Evolutionary conservation across 2,797 vertebrate species (phyloP), one percentile per base, ranked within the genome.

Genomic region (Manis javanica): DNA sequence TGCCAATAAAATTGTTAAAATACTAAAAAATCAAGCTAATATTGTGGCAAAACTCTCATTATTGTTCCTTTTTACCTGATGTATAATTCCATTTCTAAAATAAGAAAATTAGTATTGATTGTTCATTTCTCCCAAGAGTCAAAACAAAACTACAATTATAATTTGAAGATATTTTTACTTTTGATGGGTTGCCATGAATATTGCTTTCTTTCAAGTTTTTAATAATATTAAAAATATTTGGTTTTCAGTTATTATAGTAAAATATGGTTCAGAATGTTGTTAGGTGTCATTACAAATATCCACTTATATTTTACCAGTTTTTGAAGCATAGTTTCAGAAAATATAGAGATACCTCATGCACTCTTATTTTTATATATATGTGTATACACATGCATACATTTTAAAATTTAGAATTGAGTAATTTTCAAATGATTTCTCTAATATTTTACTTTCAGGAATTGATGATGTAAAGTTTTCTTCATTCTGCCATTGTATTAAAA

Each of bases 1-100:
- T 90, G 21, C n/a, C n/a, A 87, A 37, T 93, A 95, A 85, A 79
- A 37, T 72, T 94, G 7, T 87, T 55, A 78, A 95, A 96, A 89
- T 77, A 37, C 61, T 95, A 89, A 39, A 96, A 96, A 96, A 87
- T 66, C 85, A 94, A 97, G 49, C 21, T 93, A 87, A 77, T 57
- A 84, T 55, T 93, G 7, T 90, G 74, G 24, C 64, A 77, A 94
- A 68, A 16, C 74, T 95, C 59, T 90, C 13, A 93, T 85, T 59
- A 78, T 66, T 85, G 12, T 59, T 87, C 78, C 39, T 74, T 90
- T 3, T 87, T 87, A 86, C 5, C 78, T 87, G 46, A 64, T 84
- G 0, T 90, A 26, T 68, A 42, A 90, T 82, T 88, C 31, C 7
- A 57, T 71, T 93, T 72, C 39, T 78, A 79, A 19, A 31, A 26